These are phyloP conservation scores for Chaetops frenatus DNA, from an alignment of 2,113 vertebrate genomes.

Conservation along the genomic window DNA sequence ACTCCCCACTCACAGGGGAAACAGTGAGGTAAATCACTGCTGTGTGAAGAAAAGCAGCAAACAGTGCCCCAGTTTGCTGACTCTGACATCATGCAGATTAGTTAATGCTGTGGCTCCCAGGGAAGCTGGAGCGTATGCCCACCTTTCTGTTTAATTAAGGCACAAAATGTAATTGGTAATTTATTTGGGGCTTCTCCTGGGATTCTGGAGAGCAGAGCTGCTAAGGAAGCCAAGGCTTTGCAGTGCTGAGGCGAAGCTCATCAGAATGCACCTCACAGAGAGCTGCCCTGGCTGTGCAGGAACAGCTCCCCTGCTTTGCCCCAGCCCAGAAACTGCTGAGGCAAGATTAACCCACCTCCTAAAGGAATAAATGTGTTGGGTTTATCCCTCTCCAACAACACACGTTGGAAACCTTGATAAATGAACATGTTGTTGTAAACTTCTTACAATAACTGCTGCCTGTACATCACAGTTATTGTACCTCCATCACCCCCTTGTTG, in stretches of 20 bases:
- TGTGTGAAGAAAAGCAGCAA: background rate
- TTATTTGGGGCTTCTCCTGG: slow-evolving; percentile 27
- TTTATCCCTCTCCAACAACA: background rate
- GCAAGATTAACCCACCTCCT: slow-evolving; percentile 33
- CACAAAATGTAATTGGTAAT: slow-evolving; percentile 30
- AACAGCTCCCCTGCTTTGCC: background rate
- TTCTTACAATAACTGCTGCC: background rate
- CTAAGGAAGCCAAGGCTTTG: slow-evolving; percentile 40
- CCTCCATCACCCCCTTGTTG: background rate
- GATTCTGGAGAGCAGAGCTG: slow-evolving; percentile 33
- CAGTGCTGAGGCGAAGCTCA: background rate
- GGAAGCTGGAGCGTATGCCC: background rate
- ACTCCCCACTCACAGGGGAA: background rate
- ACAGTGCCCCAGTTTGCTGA: background rate
- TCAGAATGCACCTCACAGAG: background rate
- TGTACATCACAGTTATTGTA: background rate
- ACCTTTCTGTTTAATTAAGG: slow-evolving; percentile 61
- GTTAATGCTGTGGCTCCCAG: slow-evolving; percentile 40
- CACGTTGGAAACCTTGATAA: background rate
- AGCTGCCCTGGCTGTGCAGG: background rate
- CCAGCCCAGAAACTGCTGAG: slow-evolving; percentile 4
- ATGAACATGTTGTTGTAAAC: background rate
- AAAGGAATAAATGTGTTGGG: background rate
- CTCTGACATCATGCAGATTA: slow-evolving; percentile 29
- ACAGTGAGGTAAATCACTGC: background rate